phyloP scores from a whole-genome alignment of 2,113 vertebrate genomes.

The Lepidothrix coronata region DNA sequence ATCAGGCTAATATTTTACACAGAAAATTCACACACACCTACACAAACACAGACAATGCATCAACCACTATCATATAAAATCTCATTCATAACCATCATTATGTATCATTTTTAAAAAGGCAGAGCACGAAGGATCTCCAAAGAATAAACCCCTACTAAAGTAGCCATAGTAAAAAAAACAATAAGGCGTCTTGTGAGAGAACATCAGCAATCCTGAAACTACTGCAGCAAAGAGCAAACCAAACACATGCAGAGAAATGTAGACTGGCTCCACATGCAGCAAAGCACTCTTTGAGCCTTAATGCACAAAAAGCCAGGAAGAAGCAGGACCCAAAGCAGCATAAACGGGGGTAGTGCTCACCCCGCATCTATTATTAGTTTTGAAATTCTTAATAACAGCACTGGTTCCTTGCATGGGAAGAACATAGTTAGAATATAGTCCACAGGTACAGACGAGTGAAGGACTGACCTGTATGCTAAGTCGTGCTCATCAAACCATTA shows the following conservation, averaged over 20 bases:
- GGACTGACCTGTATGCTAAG: not conserved
- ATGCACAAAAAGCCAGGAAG: not conserved
- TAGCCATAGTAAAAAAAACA: not conserved
- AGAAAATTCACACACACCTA: not conserved
- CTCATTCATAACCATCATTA: not conserved
- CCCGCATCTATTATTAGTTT: not conserved
- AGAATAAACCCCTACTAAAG: not conserved
- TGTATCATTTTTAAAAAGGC: not conserved
- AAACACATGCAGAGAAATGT: not conserved
- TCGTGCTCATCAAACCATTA: not conserved
- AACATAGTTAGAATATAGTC: accelerated
- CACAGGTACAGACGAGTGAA: not conserved
- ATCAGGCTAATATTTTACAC: not conserved
- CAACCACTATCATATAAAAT: not conserved
- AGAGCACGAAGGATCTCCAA: not conserved
- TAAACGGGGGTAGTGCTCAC: not conserved
- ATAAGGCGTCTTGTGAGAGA: not conserved
- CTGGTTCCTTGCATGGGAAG: not conserved
- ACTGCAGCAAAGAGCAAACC: not conserved
- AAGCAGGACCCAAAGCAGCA: not conserved
- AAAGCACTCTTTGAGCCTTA: accelerated
- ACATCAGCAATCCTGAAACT: accelerated
- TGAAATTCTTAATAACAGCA: not conserved
- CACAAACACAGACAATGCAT: not conserved
- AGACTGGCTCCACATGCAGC: not conserved